Conservation (phyloP, 2,797 vertebrate species). For the Enoplosus armatus region DNA sequence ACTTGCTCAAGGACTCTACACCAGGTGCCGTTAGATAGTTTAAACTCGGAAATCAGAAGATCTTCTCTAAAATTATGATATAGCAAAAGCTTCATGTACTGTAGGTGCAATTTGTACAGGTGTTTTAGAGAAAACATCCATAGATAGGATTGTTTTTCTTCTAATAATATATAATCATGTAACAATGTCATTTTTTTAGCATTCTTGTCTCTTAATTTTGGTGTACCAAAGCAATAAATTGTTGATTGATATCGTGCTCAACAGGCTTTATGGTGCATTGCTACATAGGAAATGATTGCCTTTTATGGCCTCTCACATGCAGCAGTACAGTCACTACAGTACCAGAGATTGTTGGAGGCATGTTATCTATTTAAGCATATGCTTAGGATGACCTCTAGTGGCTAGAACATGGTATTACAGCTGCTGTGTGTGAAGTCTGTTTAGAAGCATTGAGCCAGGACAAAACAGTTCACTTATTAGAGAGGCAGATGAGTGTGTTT, state of each 20-base stretch:
- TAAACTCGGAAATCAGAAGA: constrained; percentile 1
- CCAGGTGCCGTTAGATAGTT: background rate
- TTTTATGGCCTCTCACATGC: background rate
- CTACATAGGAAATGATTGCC: background rate
- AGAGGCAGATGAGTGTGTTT: background rate
- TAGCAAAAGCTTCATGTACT: background rate
- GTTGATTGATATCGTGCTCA: background rate
- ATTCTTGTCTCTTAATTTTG: background rate
- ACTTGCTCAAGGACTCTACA: constrained; percentile 17
- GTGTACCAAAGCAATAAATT: background rate
- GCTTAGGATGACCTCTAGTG: constrained; percentile 65
- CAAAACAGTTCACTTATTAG: background rate
- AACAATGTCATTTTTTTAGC: background rate
- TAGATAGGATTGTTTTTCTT: background rate
- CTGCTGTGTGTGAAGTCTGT: too few species aligned
- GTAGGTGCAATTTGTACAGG: background rate
- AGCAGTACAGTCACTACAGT: background rate
- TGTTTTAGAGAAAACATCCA: too few species aligned
- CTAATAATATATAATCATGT: background rate
- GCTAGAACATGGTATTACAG: constrained; percentile 24
- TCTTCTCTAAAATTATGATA: background rate
- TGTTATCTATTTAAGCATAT: constrained; percentile 12
- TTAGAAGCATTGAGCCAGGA: background rate
- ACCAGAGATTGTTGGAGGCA: background rate
- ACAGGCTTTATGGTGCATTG: background rate